Conservation (phyloP, 2,888 invertebrate genomes). For the Colletes collaris region DNA sequence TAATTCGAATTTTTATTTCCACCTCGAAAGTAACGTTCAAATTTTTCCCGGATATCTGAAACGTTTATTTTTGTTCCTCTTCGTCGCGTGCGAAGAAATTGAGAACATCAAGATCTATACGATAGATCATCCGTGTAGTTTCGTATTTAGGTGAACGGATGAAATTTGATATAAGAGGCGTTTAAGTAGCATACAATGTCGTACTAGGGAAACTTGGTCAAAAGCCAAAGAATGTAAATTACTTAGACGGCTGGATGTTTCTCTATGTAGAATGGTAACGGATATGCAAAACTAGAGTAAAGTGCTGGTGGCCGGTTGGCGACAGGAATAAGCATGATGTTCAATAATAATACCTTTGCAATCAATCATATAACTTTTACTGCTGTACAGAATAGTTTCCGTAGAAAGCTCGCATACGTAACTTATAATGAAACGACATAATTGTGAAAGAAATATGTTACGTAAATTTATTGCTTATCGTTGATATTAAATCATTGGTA, state of each 20-base stretch:
- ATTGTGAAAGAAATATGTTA: too few relatives aligned
- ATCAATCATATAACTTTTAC: slow-evolving; percentile 44
- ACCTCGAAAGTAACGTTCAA: too few relatives aligned
- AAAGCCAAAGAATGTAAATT: slow-evolving; percentile 43
- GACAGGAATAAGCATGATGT: slow-evolving; percentile 53
- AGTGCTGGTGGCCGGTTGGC: slow-evolving; percentile 49
- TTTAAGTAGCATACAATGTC: slow-evolving; percentile 6
- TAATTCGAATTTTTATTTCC: too few relatives aligned
- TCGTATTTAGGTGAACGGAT: neutral
- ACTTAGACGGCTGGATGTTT: slow-evolving; percentile 21
- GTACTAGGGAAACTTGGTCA: slow-evolving; percentile 29
- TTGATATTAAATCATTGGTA: too few relatives aligned
- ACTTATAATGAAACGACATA: too few relatives aligned
- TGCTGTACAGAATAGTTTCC: slow-evolving; percentile 4
- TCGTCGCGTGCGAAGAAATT: neutral
- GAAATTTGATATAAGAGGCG: slow-evolving; percentile 33
- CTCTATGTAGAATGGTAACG: slow-evolving; percentile 19
- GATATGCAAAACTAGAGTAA: slow-evolving; percentile 48
- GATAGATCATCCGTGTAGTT: neutral
- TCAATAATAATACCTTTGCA: slow-evolving; percentile 39
- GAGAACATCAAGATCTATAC: neutral
- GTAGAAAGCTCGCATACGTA: too few relatives aligned
- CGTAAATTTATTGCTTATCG: too few relatives aligned
- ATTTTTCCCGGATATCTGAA: too few relatives aligned
- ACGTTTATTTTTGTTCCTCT: too few relatives aligned